Evolutionary conservation across 2,797 vertebrate species (phyloP).

Genomic region (Ctenopoma multispine): DNA sequence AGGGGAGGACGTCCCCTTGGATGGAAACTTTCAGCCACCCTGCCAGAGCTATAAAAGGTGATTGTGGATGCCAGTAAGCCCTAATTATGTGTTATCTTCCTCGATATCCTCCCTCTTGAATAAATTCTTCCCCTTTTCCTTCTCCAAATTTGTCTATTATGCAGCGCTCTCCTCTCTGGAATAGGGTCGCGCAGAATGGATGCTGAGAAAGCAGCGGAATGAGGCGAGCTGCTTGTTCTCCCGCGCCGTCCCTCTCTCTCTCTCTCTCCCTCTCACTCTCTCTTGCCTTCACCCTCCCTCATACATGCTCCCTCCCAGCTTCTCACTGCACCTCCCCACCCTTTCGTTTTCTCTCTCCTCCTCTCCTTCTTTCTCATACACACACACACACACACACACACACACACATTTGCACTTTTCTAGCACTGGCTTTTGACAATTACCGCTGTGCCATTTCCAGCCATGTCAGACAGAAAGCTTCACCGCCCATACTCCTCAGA

Average conservation of each 20-base stretch:
- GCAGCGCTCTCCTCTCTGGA: conserved; percentile 65
- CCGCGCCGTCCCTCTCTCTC: conserved; percentile 48
- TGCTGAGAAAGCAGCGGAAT: conserved; percentile 79
- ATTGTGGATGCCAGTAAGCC: conserved; percentile 38
- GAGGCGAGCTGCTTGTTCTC: conserved; percentile 67
- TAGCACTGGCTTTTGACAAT: conserved; percentile 76
- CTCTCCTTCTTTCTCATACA: conserved; percentile 49
- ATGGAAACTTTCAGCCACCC: conserved; percentile 80
- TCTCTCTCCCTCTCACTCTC: conserved; percentile 54
- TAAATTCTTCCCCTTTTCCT: conserved; percentile 56
- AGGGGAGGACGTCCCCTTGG: conserved; percentile 59
- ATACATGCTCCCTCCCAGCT: conserved; percentile 58
- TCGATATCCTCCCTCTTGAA: conserved; percentile 62
- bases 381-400: conserved; percentile 33
- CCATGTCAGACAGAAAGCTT: conserved; percentile 76
- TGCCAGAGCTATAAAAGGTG: conserved; percentile 46
- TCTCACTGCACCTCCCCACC: conserved; percentile 72
- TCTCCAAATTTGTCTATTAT: conserved; percentile 57
- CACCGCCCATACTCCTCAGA: conserved; percentile 70
- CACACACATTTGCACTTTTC: conserved; percentile 58
- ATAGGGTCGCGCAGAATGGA: conserved; percentile 71
- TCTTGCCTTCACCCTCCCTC: conserved; percentile 53
- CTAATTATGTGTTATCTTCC: conserved; percentile 58
- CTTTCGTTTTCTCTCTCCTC: conserved; percentile 68
- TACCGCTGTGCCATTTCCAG: conserved; percentile 78